phyloP scores from a whole-genome alignment of 37 sponge, comb jelly and placozoan species.

The Spongilla lacustris region DNA sequence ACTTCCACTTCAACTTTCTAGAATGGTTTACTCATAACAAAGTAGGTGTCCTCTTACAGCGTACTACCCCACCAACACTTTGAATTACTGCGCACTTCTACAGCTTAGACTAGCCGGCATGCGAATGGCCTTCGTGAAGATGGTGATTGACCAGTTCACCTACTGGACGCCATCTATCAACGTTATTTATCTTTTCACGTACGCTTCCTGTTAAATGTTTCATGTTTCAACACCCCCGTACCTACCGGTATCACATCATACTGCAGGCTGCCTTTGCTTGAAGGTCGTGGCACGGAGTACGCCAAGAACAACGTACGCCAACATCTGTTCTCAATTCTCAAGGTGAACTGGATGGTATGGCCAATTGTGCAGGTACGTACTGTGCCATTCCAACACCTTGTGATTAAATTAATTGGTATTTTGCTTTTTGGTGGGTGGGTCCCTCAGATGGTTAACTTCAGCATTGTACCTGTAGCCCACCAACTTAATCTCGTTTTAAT shows the following conservation, averaged over 20 bases:
- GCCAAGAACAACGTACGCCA: slow-evolving; percentile 41
- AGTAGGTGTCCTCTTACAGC: slow-evolving; percentile 29
- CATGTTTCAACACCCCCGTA: background rate
- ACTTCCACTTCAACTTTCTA: slow-evolving; percentile 73
- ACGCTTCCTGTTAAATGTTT: background rate
- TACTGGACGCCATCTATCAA: slow-evolving; percentile 73
- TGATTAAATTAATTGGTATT: background rate
- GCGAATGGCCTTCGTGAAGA: slow-evolving; percentile 58
- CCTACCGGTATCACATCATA: background rate
- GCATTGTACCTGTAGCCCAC: slow-evolving; percentile 64
- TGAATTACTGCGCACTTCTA: background rate
- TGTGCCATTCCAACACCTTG: background rate
- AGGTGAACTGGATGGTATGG: slow-evolving; percentile 78
- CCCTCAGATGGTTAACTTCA: slow-evolving; percentile 65
- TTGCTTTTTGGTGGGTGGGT: background rate
- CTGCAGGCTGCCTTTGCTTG: slow-evolving; percentile 58
- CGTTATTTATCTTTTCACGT: slow-evolving; percentile 62
- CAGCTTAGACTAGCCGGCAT: slow-evolving; percentile 41
- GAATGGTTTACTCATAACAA: slow-evolving; percentile 65
- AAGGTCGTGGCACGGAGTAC: slow-evolving; percentile 27
- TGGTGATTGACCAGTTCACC: slow-evolving; percentile 76
- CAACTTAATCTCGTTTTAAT: slow-evolving; percentile 75
- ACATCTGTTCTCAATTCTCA: slow-evolving; percentile 47
- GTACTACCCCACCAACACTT: background rate
- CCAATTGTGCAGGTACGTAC: slow-evolving; percentile 60